Evolutionary conservation across 2,113 vertebrate genomes (phyloP).

Genomic region (Aramus guarauna): DNA sequence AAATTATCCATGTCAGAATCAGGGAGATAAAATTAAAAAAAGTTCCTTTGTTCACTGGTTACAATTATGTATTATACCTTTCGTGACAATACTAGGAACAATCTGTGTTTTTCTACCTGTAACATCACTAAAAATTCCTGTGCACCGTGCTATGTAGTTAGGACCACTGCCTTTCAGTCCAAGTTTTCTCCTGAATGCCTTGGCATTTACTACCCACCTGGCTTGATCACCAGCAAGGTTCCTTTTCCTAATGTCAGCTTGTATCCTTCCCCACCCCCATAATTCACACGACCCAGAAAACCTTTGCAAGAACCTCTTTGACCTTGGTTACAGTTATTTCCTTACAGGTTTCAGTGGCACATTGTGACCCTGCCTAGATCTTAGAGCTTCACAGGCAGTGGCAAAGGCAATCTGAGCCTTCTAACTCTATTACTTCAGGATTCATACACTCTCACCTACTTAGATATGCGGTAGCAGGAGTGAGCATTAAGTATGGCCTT

Average conservation of each 20-base stretch:
- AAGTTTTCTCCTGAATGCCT: background rate
- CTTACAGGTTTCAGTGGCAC: background rate
- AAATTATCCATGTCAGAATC: background rate
- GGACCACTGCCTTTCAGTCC: background rate
- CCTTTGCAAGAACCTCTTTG: background rate
- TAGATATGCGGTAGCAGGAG: background rate
- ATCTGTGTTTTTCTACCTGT: background rate
- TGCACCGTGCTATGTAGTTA: background rate
- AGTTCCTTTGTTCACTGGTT: background rate
- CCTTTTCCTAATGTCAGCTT: slow-evolving; percentile 8
- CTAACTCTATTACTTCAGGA: background rate
- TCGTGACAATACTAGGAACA: background rate
- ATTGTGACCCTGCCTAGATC: background rate
- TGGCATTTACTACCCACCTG: background rate
- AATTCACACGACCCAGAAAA: slow-evolving; percentile 17
- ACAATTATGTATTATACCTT: background rate
- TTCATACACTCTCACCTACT: background rate
- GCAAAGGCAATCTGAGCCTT: background rate
- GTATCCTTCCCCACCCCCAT: background rate
- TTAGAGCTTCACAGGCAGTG: background rate
- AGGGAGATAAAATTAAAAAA: background rate
- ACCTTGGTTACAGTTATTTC: background rate
- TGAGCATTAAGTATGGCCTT: background rate
- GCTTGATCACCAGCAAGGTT: background rate
- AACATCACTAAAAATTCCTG: background rate